Evolutionary conservation across 2,113 vertebrate genomes (phyloP).

Genomic region (Crotalus viridis): DNA sequence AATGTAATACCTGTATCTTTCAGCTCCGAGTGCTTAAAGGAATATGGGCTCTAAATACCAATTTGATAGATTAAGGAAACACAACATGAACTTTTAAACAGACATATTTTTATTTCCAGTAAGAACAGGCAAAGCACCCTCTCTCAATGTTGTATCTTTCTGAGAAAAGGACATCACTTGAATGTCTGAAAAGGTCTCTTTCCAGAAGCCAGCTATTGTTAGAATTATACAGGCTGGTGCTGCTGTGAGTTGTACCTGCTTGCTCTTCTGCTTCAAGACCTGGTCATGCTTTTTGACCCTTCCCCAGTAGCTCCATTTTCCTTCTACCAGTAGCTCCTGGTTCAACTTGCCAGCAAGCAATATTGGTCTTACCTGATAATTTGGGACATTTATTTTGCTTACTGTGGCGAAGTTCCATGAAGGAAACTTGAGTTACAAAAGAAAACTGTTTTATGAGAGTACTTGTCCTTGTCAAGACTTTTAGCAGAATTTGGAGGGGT

Average conservation of each 20-base stretch:
- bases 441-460: background rate
- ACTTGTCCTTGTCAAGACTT: background rate
- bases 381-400: background rate
- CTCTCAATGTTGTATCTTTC: background rate
- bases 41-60: background rate
- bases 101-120: background rate
- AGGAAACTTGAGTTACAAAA: background rate
- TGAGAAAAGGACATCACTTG: background rate
- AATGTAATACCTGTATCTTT: background rate
- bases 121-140: background rate
- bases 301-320: background rate
- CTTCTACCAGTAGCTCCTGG: background rate
- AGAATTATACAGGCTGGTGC: background rate
- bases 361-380: background rate
- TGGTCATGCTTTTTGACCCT: background rate
- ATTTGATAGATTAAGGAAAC: background rate
- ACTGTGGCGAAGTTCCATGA: background rate
- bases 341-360: background rate
- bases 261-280: background rate
- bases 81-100: background rate
- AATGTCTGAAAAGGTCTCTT: background rate
- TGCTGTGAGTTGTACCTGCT: background rate
- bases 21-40: background rate
- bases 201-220: background rate
- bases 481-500: background rate